Evolutionary conservation across 2,888 invertebrate genomes (phyloP).

Genomic region (Drosophila leonis): DNA sequence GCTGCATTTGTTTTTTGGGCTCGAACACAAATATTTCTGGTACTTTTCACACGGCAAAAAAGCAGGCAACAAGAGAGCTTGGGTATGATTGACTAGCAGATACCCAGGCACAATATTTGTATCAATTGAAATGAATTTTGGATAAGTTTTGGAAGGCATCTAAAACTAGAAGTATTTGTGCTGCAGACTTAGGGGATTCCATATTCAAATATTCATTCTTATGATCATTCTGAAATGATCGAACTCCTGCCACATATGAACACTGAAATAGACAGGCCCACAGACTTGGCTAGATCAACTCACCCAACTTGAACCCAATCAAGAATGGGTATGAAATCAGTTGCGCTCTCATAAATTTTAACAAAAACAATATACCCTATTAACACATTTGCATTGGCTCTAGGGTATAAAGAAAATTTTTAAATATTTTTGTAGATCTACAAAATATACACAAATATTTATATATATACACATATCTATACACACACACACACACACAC

Average conservation of each 20-base stretch:
- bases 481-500: too few relatives aligned
- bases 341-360: not conserved
- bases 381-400: not conserved
- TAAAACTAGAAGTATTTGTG: not conserved
- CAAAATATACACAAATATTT: not conserved
- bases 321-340: not conserved
- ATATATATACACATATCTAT: not conserved
- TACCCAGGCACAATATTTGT: not conserved
- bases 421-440: conserved; percentile 3
- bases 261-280: not conserved
- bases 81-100: not conserved
- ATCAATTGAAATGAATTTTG: not conserved
- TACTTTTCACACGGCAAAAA: conserved; percentile 57
- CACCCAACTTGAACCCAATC: not conserved
- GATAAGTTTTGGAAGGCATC: not conserved
- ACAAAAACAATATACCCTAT: not conserved
- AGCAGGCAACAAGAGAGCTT: not conserved
- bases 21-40: conserved; percentile 9
- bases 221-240: not conserved
- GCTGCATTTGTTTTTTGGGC: conserved; percentile 34
- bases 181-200: not conserved
- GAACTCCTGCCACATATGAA: not conserved
- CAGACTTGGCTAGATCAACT: not conserved
- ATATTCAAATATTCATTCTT: not conserved
- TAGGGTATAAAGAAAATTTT: conserved; percentile 26